Evolutionary conservation across 2,113 vertebrate species (phyloP).

Genomic region (Gavia stellata): DNA sequence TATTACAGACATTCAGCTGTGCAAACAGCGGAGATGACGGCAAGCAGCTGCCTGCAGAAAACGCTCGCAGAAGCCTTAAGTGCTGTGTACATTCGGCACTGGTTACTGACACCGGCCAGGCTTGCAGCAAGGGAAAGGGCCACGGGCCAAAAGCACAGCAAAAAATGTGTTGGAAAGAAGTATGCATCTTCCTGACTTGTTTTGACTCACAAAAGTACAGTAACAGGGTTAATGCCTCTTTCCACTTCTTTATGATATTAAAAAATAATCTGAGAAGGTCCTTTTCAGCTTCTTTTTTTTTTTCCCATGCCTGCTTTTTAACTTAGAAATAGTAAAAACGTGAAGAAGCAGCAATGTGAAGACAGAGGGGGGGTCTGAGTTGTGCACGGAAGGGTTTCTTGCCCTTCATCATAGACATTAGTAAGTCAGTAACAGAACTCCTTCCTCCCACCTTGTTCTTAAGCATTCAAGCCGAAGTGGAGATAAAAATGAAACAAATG

Average conservation of each 20-base stretch:
- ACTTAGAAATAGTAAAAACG: neutral
- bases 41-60: neutral
- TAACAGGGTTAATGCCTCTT: neutral
- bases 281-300: neutral
- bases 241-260: neutral
- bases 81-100: fast-evolving
- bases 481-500: neutral
- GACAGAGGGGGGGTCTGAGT: neutral
- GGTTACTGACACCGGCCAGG: neutral
- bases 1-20: neutral
- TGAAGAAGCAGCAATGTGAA: neutral
- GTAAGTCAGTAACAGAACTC: neutral
- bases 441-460: neutral
- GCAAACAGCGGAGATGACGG: neutral
- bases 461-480: neutral
- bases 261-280: neutral
- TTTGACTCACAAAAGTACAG: neutral
- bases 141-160: neutral
- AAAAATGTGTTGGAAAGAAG: neutral
- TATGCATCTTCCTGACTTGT: neutral
- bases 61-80: neutral
- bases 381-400: neutral
- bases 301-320: neutral
- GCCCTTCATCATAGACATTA: neutral
- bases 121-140: neutral